These are phyloP conservation scores for Semicossyphus pulcher DNA, from an alignment of 2,113 vertebrate species.

Conservation along the genomic window DNA sequence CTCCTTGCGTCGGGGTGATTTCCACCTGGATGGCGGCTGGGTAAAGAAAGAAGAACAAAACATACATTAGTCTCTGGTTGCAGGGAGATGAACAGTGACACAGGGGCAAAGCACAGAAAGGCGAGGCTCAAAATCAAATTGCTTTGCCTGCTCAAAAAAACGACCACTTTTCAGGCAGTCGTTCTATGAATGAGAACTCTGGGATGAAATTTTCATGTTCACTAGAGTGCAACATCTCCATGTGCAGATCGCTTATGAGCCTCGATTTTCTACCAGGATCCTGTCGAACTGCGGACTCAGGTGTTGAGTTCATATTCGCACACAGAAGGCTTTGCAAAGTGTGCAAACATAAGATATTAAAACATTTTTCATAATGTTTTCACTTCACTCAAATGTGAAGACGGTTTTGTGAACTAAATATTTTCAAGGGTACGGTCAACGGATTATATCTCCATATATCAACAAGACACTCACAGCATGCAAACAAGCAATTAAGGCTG, in stretches of 20 bases:
- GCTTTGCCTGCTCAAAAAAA: constrained; percentile 41
- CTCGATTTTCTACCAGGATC: constrained; percentile 5
- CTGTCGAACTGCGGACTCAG: not conserved
- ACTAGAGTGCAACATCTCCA: constrained; percentile 40
- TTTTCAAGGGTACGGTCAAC: too few relatives aligned
- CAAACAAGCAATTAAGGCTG: not conserved
- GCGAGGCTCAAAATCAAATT: constrained; percentile 23
- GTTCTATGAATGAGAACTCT: constrained; percentile 32
- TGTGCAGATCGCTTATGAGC: constrained; percentile 19
- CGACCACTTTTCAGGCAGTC: constrained; percentile 18
- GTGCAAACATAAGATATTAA: not conserved
- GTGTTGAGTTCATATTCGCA: not conserved
- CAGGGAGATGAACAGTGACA: constrained; percentile 24
- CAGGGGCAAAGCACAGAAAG: constrained; percentile 22
- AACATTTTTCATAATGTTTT: not conserved
- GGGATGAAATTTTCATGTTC: constrained; percentile 43
- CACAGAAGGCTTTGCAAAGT: not conserved
- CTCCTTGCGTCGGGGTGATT: constrained; percentile 93
- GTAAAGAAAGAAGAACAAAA: constrained; percentile 67
- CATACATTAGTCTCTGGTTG: constrained; percentile 40
- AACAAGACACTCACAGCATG: not conserved
- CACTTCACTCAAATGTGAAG: not conserved
- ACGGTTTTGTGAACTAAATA: not conserved
- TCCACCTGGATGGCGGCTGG: constrained; percentile 94
- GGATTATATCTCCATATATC: not conserved